Conservation (phyloP, 1,140 invertebrate genomes). For the Platyura marginata region DNA sequence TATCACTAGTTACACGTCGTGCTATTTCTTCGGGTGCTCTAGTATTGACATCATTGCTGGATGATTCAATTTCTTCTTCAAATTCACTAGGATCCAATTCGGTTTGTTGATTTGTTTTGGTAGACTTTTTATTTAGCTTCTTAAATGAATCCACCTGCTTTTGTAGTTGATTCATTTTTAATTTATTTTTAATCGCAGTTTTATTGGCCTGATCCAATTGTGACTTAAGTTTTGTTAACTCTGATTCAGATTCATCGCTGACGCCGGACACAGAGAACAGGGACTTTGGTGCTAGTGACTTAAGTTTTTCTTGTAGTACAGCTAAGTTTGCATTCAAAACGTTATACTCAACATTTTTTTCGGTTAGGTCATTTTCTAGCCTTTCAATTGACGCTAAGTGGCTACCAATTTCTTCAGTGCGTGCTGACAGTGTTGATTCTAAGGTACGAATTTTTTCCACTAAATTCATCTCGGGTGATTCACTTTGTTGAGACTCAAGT, state of each 20-base stretch:
- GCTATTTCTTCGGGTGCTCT: conserved; percentile 9
- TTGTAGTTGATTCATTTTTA: conserved; percentile 65
- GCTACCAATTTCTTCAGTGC: conserved; percentile 27
- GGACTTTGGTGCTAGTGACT: conserved; percentile 17
- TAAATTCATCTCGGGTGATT: conserved; percentile 8
- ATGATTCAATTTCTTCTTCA: conserved; percentile 16
- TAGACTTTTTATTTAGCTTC: conserved; percentile 23
- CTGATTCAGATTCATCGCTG: conserved; percentile 22
- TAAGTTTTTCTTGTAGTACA: conserved; percentile 32
- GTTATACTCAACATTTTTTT: conserved; percentile 29
- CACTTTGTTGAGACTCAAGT: conserved; percentile 10
- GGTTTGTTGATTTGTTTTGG: conserved; percentile 10
- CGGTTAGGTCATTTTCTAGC: conserved; percentile 24
- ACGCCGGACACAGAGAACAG: conserved; percentile 20
- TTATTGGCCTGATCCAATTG: conserved; percentile 59
- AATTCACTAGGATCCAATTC: conserved; percentile 16
- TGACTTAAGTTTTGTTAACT: conserved; percentile 38
- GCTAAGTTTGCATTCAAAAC: conserved; percentile 23
- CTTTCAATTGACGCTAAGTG: conserved; percentile 13
- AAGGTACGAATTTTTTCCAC: conserved; percentile 27
- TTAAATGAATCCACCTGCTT: conserved; percentile 62
- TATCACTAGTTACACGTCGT: conserved; percentile 41
- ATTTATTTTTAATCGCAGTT: conserved; percentile 67
- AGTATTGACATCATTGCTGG: conserved; percentile 11
- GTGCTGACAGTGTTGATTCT: conserved; percentile 27